These are phyloP conservation scores for Coenobita brevimanus DNA, from an alignment of 1,140 invertebrate species.

Conservation along the genomic window DNA sequence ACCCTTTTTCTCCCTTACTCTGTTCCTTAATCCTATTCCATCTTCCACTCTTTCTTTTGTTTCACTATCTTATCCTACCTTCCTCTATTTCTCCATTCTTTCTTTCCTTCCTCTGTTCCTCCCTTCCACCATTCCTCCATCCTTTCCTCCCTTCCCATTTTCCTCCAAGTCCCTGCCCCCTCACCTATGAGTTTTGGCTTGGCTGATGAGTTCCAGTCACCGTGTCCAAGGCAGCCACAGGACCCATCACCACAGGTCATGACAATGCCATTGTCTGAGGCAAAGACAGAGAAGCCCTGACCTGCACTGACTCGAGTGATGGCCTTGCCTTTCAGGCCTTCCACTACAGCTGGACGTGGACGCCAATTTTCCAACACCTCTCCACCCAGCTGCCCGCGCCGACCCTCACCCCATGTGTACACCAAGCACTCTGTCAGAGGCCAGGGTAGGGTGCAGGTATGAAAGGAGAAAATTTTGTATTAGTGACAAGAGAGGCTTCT, in stretches of 20 bases:
- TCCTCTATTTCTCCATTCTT: too few relatives aligned
- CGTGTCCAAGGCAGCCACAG: slow-evolving; percentile 80
- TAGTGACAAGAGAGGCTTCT: too few relatives aligned
- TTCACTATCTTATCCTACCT: too few relatives aligned
- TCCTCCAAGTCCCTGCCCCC: too few relatives aligned
- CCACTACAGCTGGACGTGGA: slow-evolving; percentile 77
- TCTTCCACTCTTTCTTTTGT: too few relatives aligned
- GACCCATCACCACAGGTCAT: slow-evolving; percentile 83
- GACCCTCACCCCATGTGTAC: slow-evolving; percentile 83
- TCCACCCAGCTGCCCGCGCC: slow-evolving; percentile 81
- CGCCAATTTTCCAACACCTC: slow-evolving; percentile 77
- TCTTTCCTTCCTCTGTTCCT: too few relatives aligned
- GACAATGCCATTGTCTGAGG: slow-evolving; percentile 81
- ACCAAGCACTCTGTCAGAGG: slow-evolving; percentile 77
- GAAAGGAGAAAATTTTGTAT: too few relatives aligned
- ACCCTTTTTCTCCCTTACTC: too few relatives aligned
- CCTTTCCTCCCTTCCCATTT: too few relatives aligned
- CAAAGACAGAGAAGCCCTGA: slow-evolving; percentile 78
- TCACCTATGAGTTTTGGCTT: slow-evolving; percentile 79
- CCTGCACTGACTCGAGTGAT: slow-evolving; percentile 78
- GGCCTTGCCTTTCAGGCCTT: slow-evolving; percentile 78
- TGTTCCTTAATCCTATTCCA: too few relatives aligned
- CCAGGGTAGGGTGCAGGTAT: background rate
- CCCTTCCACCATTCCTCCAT: background rate
- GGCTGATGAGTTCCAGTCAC: slow-evolving; percentile 77